Evolutionary conservation across 2,797 vertebrate species (phyloP).

Genomic region (Notolepis coatsorum): DNA sequence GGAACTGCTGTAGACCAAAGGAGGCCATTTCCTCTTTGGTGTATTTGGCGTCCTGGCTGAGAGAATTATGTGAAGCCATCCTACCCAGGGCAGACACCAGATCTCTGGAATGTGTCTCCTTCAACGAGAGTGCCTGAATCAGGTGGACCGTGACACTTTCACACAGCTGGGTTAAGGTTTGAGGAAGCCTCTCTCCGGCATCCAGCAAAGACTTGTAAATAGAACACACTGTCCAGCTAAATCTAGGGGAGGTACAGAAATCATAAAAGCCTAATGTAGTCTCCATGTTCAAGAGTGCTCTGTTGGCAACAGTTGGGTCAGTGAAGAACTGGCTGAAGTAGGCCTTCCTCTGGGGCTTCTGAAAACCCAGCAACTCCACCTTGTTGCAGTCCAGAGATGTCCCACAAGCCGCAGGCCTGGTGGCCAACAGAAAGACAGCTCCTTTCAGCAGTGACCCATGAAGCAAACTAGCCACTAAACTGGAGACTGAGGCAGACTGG

Average conservation of each 20-base stretch:
- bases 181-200: constrained; percentile 57
- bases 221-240: constrained; percentile 82
- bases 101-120: constrained; percentile 24
- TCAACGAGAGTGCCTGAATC: constrained; percentile 35
- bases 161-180: constrained; percentile 77
- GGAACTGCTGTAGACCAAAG: constrained; percentile 50
- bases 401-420: constrained; percentile 33
- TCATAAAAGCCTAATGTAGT: constrained; percentile 72
- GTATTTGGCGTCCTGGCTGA: constrained; percentile 28
- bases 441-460: constrained; percentile 72
- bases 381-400: constrained; percentile 33
- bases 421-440: constrained; percentile 71
- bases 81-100: constrained; percentile 65
- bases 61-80: constrained; percentile 63
- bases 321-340: constrained; percentile 71
- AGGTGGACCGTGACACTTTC: constrained; percentile 59
- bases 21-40: constrained; percentile 46
- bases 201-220: constrained; percentile 61
- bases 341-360: constrained; percentile 66
- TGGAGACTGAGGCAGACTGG: constrained; percentile 35
- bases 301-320: constrained; percentile 43
- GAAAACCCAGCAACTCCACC: constrained; percentile 75
- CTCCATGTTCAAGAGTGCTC: constrained; percentile 65
- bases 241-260: constrained; percentile 71
- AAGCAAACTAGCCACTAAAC: constrained; percentile 75